A percentile compares a stretch with the other conserved stretches of the same genome.
Evolutionary conservation across 2,113 vertebrate species (phyloP).

Genomic region (Manacus vitellinus): DNA sequence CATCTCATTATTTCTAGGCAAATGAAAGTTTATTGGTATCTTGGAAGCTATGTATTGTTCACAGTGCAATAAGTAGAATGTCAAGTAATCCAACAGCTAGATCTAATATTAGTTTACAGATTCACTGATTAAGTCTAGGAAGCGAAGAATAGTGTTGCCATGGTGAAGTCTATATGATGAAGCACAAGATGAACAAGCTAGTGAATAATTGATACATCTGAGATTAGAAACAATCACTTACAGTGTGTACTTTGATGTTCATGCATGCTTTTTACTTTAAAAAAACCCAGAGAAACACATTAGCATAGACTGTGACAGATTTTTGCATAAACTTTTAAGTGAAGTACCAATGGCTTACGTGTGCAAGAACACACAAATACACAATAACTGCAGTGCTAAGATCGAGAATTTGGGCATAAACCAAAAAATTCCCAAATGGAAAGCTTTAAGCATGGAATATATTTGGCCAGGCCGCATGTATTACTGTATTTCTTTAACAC

Average conservation of each 20-base stretch:
- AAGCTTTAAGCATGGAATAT: not conserved
- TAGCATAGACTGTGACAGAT: not conserved
- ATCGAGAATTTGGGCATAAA: not conserved
- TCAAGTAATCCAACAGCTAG: conserved; percentile 8
- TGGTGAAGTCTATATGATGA: conserved; percentile 60
- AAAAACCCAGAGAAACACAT: not conserved
- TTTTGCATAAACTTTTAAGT: conserved; percentile 1
- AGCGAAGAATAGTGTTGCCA: conserved; percentile 55
- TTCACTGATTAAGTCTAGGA: conserved; percentile 38
- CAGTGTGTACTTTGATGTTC: conserved; percentile 40
- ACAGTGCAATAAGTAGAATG: not conserved
- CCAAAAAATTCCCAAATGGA: not conserved
- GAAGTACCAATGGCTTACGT: not conserved
- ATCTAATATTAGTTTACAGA: conserved; percentile 43
- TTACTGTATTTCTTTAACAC: not conserved
- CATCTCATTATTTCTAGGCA: not conserved
- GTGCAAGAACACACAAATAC: not conserved
- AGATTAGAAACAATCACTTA: conserved; percentile 64
- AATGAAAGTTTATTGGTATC: not conserved
- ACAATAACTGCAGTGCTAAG: not conserved
- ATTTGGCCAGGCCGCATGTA: not conserved
- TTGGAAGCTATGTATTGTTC: not conserved
- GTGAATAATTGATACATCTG: conserved; percentile 71
- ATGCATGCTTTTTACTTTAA: conserved; percentile 2
- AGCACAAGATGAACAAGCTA: conserved; percentile 28